Conservation (phyloP, 35 echinoderm and acorn worm species). For the Antedon bifida region DNA sequence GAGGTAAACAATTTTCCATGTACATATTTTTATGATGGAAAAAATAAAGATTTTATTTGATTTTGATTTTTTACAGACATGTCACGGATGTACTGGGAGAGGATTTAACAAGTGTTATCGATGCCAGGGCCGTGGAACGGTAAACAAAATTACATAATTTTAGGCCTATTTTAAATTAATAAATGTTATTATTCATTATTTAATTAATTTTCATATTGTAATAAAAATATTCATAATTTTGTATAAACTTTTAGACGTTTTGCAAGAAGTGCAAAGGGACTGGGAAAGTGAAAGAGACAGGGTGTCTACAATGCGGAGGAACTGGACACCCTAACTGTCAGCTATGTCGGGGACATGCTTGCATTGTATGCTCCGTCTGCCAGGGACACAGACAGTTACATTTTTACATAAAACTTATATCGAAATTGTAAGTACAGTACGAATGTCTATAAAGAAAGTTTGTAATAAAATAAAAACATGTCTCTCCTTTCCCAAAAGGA, state of each 20-base stretch:
- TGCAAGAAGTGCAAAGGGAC: slow-evolving; percentile 32
- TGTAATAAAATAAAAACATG: too few relatives aligned
- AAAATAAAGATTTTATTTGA: too few relatives aligned
- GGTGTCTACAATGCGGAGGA: slow-evolving; percentile 7
- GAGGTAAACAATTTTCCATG: too few relatives aligned
- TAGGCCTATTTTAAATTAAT: neutral
- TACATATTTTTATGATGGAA: too few relatives aligned
- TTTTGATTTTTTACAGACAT: slow-evolving; percentile 5
- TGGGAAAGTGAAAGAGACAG: neutral
- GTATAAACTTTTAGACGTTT: slow-evolving; percentile 18
- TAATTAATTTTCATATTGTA: too few relatives aligned
- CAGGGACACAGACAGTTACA: slow-evolving; percentile 15
- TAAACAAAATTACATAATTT: too few relatives aligned
- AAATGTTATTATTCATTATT: too few relatives aligned
- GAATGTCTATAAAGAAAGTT: neutral
- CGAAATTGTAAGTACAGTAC: slow-evolving; percentile 18
- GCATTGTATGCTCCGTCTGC: slow-evolving; percentile 14
- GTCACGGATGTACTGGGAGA: slow-evolving; percentile 22
- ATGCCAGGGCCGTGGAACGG: slow-evolving; percentile 23
- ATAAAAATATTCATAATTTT: too few relatives aligned
- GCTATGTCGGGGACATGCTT: slow-evolving; percentile 14
- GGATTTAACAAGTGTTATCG: slow-evolving; percentile 31
- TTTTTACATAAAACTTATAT: slow-evolving; percentile 17
- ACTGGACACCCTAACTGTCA: slow-evolving; percentile 10
- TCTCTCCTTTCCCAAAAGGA: too few relatives aligned